Evolutionary conservation across 2,888 invertebrate species (phyloP).

Genomic region (Charanyca ferruginea): DNA sequence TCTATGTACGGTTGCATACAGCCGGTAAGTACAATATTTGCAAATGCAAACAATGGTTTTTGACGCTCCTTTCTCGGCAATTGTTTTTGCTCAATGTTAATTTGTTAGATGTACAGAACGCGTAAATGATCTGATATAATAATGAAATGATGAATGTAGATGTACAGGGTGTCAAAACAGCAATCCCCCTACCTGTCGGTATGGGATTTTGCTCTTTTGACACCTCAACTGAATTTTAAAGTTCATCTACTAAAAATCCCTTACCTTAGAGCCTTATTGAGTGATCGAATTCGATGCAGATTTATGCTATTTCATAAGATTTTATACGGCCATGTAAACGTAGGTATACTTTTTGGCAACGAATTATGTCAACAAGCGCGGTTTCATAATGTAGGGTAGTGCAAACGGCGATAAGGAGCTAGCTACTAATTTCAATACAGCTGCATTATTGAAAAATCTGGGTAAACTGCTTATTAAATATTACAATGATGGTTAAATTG

Average conservation of each 20-base stretch:
- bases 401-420: slow-evolving; percentile 19
- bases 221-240: not conserved
- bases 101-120: too few relatives aligned
- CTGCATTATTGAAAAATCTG: slow-evolving; percentile 61
- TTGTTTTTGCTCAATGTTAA: too few relatives aligned
- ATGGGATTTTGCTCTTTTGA: not conserved
- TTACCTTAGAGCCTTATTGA: not conserved
- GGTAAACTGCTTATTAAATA: slow-evolving; percentile 45
- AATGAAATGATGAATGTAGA: too few relatives aligned
- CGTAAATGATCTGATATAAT: too few relatives aligned
- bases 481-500: slow-evolving; percentile 9
- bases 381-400: slow-evolving; percentile 25
- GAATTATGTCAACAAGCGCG: slow-evolving; percentile 10
- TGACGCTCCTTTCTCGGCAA: too few relatives aligned
- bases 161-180: too few relatives aligned
- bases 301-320: slow-evolving; percentile 15
- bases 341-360: slow-evolving; percentile 20
- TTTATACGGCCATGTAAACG: not conserved
- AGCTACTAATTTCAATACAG: slow-evolving; percentile 42
- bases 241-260: not conserved
- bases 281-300: slow-evolving; percentile 1
- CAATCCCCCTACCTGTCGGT: too few relatives aligned
- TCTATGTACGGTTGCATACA: too few relatives aligned
- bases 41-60: too few relatives aligned
- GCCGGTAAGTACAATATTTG: too few relatives aligned